Percentiles rank a stretch among this genome's conserved stretches.
phyloP scores from a whole-genome alignment of 2,113 vertebrate genomes.

The Leucopternis melanops region DNA sequence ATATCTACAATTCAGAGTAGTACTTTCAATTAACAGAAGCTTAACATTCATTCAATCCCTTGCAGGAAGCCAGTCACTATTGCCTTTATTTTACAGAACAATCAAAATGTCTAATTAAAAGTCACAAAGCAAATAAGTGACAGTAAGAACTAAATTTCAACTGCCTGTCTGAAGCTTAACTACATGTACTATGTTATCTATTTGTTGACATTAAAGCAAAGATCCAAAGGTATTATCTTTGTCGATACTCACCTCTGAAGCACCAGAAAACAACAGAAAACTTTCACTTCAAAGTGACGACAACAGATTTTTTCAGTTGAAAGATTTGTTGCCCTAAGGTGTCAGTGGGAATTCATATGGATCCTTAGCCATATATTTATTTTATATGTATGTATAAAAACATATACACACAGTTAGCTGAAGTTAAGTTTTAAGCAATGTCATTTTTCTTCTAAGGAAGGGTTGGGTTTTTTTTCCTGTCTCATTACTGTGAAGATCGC shows the following conservation, averaged over 20 bases:
- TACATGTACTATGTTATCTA: neutral
- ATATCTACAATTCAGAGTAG: neutral
- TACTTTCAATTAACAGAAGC: neutral
- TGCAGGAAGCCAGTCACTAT: neutral
- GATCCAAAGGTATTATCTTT: neutral
- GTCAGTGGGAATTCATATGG: neutral
- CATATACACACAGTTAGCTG: neutral
- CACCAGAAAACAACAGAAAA: neutral
- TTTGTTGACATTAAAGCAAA: neutral
- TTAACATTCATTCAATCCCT: neutral
- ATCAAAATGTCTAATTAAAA: neutral
- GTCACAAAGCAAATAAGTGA: neutral
- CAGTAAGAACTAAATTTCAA: neutral
- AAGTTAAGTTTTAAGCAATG: neutral
- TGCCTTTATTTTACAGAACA: neutral
- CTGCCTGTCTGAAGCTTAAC: neutral
- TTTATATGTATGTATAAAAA: neutral
- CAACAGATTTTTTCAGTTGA: neutral
- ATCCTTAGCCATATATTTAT: neutral
- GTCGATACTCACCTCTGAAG: neutral
- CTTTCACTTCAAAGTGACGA: neutral
- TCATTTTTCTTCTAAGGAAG: neutral
- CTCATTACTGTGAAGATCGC: neutral
- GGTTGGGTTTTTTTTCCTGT: fast-evolving
- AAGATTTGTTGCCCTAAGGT: neutral